Conservation (phyloP, 2,888 invertebrate species). For the Scaptomyza tumidula region DNA sequence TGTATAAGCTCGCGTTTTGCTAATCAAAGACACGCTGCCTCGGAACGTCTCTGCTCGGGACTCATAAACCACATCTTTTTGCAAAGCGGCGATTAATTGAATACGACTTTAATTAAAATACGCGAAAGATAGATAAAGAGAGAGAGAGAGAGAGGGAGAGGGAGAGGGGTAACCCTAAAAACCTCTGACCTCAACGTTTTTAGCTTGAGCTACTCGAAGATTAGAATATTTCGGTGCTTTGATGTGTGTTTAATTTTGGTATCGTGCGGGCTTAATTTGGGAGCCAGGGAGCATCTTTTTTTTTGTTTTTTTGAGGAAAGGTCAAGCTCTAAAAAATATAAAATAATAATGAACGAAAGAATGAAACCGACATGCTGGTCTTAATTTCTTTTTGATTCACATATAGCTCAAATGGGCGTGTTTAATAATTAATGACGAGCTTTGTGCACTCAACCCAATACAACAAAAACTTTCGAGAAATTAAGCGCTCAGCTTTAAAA, state of each 20-base stretch:
- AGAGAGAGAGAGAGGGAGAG: background rate
- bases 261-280: slow-evolving; percentile 15
- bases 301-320: slow-evolving; percentile 10
- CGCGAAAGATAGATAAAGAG: slow-evolving; percentile 8
- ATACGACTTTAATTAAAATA: slow-evolving; percentile 68
- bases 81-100: slow-evolving; percentile 60
- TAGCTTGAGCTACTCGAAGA: slow-evolving; percentile 26
- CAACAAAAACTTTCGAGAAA: slow-evolving; percentile 1
- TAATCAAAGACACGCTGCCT: slow-evolving; percentile 55
- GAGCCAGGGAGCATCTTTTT: slow-evolving; percentile 26
- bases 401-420: slow-evolving; percentile 6
- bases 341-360: background rate
- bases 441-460: slow-evolving; percentile 16
- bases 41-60: slow-evolving; percentile 23
- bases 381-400: background rate
- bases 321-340: background rate
- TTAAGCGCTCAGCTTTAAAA: slow-evolving; percentile 60
- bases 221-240: slow-evolving; percentile 48
- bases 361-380: background rate
- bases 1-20: slow-evolving; percentile 32
- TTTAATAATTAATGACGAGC: slow-evolving; percentile 26
- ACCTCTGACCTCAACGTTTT: slow-evolving; percentile 30
- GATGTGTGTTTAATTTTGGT: slow-evolving; percentile 38
- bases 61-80: slow-evolving; percentile 51
- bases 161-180: slow-evolving; percentile 1